phyloP scores from a whole-genome alignment of 2,888 invertebrate genomes.

The Stenchaetothrips biformis region DNA sequence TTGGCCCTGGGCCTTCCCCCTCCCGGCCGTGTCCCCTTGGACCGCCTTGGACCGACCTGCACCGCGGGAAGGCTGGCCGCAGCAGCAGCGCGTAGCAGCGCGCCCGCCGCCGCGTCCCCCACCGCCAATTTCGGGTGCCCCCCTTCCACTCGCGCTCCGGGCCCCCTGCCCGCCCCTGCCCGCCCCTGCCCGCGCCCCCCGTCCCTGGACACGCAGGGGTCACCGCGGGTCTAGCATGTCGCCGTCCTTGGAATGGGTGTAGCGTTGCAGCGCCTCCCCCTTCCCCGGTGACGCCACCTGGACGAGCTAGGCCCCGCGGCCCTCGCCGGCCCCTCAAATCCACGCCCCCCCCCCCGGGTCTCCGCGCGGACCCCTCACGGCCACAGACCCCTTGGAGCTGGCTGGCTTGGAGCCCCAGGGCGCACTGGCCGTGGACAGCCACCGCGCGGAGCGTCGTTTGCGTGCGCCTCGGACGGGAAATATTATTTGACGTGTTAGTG shows the following conservation, averaged over 20 bases:
- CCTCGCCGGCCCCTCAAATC: not conserved
- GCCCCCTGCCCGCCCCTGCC: not conserved
- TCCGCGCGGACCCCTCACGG: too few species aligned
- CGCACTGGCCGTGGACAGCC: not conserved
- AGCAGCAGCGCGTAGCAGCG: too few species aligned
- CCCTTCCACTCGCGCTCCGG: not conserved
- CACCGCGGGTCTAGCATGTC: conserved; percentile 10
- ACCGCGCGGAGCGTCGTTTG: not conserved
- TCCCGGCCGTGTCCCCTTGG: not conserved
- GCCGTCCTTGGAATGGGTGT: conserved; percentile 13
- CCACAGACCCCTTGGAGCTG: too few species aligned
- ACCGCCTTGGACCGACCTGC: too few species aligned
- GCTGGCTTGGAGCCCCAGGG: not conserved
- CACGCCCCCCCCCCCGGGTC: too few species aligned
- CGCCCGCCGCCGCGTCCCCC: too few species aligned
- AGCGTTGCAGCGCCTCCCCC: not conserved
- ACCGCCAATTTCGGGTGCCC: conserved; percentile 6
- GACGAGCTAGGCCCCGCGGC: not conserved
- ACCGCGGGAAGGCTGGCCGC: not conserved
- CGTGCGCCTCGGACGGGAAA: too few species aligned
- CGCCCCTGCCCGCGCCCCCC: not conserved
- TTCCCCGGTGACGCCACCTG: conserved; percentile 3
- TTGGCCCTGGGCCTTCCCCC: not conserved
- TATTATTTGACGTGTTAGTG: not conserved
- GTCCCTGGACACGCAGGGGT: conserved; percentile 9